Base-by-base conservation (phyloP, 1,140 invertebrate genomes). In the Zaprionus ghesquierei region DNA sequence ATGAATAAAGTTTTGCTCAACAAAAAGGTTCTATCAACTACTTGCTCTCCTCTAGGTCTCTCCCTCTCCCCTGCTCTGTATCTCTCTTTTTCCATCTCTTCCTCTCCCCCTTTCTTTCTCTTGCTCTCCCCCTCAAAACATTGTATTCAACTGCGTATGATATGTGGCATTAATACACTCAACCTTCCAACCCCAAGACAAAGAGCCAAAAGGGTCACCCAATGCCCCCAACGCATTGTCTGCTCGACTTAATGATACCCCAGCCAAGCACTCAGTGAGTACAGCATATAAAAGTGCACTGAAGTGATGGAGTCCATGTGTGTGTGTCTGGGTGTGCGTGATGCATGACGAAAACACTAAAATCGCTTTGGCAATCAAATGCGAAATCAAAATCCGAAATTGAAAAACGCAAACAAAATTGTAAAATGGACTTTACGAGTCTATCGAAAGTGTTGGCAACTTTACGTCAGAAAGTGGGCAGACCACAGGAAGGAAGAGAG, bases 321-420 rank as follows among this genome's bases (percentile, higher is more conserved):
- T 44, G 0, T 13, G 23, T 38, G 35, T 27, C 5, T 15, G 10
- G 18, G 20, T 46, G 35, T 56, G 27, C 46, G 44, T 51, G 49
- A 61, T 20, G 46, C 41, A 38, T 44, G 46, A 46, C 18, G 55
- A 63, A 73, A 69, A 53, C 59, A 62, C 61, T 71, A 81, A 82
- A 86, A 79, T 69, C 62, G 84, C 76, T 82, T 87, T 87, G 65
- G 75, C 82, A 86, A 87, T 86, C 84, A 79, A 82, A 82, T 73
- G 58, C 68, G 75, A 89, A 86, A 87, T 89, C 82, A 87, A 89
- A 87, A 77, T 89, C 76, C 79, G 68, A 87, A 85, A 87, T 87
- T 79, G 82, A 86, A 87, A 82, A 79, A 82, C 84, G 75, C 75
- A 87, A 86, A 86, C 82, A 81, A 86, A 86, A 82, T 86, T 87